Evolutionary conservation across 2,113 vertebrate genomes (phyloP).

Genomic region (Zingel zingel): DNA sequence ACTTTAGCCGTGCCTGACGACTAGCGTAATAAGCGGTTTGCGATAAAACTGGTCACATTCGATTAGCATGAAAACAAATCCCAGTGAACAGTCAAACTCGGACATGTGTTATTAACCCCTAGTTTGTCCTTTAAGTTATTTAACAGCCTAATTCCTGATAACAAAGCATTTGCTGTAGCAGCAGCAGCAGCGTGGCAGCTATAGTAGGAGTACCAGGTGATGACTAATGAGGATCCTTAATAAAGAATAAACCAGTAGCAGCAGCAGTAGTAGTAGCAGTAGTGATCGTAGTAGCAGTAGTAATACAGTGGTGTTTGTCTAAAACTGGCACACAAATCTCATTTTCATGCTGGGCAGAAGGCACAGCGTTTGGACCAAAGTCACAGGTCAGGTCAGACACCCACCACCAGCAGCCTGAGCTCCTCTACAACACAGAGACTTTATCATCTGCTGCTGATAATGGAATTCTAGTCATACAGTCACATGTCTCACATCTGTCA

Average conservation of each 20-base stretch:
- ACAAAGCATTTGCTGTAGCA: background rate
- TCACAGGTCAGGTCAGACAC: conserved; percentile 72
- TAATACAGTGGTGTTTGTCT: conserved; percentile 33
- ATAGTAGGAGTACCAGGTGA: background rate
- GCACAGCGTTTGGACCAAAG: conserved; percentile 28
- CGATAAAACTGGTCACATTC: too few relatives aligned
- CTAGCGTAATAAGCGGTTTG: too few relatives aligned
- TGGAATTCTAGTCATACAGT: conserved; percentile 75
- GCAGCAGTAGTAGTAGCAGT: background rate
- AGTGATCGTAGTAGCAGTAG: background rate
- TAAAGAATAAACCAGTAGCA: background rate
- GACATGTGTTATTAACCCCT: too few relatives aligned
- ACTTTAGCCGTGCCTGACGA: too few relatives aligned
- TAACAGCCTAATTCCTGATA: background rate
- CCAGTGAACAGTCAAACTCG: too few relatives aligned
- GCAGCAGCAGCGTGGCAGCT: background rate
- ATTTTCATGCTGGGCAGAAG: conserved; percentile 33
- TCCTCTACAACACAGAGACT: conserved; percentile 70
- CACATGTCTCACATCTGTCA: conserved; percentile 79
- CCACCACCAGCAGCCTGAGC: conserved; percentile 61
- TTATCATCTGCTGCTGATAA: conserved; percentile 70
- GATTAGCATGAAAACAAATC: too few relatives aligned
- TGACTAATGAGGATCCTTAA: too few relatives aligned
- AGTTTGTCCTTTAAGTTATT: background rate
- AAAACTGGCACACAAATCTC: conserved; percentile 31